phyloP scores from a whole-genome alignment of 2,797 vertebrate genomes.

The Nannoperca obscura region DNA sequence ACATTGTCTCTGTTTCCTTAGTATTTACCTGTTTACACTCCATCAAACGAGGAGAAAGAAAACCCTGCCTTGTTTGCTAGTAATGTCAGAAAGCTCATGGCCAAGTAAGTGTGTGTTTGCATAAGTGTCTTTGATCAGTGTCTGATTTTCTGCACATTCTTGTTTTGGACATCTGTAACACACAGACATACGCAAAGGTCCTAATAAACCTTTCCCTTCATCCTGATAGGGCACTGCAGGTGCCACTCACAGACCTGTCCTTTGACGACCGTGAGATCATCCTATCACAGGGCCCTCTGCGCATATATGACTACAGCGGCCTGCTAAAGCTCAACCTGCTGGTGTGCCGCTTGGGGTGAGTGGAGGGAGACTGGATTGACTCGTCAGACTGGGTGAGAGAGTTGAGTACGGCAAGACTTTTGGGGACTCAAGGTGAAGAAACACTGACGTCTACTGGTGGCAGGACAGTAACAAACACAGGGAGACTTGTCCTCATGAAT shows the following conservation, averaged over 20 bases:
- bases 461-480: conserved; percentile 9
- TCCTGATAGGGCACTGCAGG: conserved; percentile 86
- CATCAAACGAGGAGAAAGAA: conserved; percentile 91
- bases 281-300: conserved; percentile 90
- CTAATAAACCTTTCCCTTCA: not conserved
- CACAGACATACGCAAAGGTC: accelerated
- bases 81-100: conserved; percentile 91
- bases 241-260: conserved; percentile 92
- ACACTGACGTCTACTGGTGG: conserved; percentile 57
- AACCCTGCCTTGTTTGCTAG: conserved; percentile 92
- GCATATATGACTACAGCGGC: conserved; percentile 87
- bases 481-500: too few species aligned
- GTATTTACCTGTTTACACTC: conserved; percentile 94
- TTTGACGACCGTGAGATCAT: conserved; percentile 95
- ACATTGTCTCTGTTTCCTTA: conserved; percentile 56
- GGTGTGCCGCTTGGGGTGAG: conserved; percentile 91
- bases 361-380: conserved; percentile 41
- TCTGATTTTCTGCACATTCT: not conserved
- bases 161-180: not conserved
- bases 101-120: conserved; percentile 74
- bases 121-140: not conserved
- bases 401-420: too few species aligned
- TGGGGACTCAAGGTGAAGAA: not conserved
- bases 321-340: conserved; percentile 93
- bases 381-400: conserved; percentile 24